Evolutionary conservation across 2,797 vertebrate genomes (phyloP).

Genomic region (Amblyraja radiata): DNA sequence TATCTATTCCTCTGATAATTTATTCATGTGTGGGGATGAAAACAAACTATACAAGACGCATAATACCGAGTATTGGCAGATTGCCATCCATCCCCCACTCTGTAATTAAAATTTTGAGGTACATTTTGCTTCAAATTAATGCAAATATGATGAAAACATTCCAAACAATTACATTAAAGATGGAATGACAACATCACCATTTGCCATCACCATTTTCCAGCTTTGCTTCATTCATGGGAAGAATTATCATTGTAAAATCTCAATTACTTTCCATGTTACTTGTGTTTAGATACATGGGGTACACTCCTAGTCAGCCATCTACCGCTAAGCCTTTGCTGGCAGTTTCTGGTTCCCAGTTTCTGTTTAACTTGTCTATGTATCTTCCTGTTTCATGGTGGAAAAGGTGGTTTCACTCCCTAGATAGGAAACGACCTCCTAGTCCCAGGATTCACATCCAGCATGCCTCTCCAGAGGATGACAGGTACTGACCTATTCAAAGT

Average conservation of each 20-base stretch:
- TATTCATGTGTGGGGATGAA: background rate
- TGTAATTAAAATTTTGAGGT: background rate
- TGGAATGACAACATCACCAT: background rate
- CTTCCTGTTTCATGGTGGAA: constrained; percentile 65
- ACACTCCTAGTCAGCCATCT: constrained; percentile 17
- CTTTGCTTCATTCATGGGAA: constrained; percentile 4
- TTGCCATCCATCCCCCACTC: background rate
- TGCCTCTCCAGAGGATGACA: constrained; percentile 95
- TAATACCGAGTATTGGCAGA: background rate
- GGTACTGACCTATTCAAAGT: constrained; percentile 69
- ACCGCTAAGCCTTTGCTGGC: constrained; percentile 16
- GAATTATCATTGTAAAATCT: background rate
- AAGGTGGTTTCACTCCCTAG: constrained; percentile 84
- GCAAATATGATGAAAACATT: background rate
- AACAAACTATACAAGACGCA: background rate
- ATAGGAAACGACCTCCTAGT: constrained; percentile 86
- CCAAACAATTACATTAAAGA: background rate
- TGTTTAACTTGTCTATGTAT: constrained; percentile 58
- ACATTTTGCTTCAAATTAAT: background rate
- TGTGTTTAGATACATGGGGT: constrained; percentile 5
- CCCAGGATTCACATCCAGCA: constrained; percentile 98
- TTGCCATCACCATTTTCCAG: background rate
- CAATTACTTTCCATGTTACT: background rate
- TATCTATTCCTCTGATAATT: too few species aligned
- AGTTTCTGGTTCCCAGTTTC: background rate